Percentiles rank a stretch among this genome's conserved stretches.
Conservation (phyloP, 2,797 vertebrate genomes). For the Heterohyrax brucei region DNA sequence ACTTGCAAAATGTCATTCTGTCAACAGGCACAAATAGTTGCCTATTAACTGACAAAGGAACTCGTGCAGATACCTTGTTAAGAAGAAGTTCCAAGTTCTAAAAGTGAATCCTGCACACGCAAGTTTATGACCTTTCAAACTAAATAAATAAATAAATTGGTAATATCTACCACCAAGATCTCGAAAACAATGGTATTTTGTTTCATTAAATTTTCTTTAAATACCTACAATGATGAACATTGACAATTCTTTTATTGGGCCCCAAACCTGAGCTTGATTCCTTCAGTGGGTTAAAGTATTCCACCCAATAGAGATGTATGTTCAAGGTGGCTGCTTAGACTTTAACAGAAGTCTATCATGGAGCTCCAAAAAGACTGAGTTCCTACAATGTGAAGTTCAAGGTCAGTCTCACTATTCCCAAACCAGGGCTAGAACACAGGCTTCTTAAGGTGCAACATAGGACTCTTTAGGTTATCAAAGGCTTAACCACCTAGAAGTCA, state of each 20-base stretch:
- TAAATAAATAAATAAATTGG: conserved; percentile 54
- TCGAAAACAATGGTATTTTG: conserved; percentile 63
- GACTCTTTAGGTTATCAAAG: not conserved
- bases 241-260: not conserved
- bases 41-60: conserved; percentile 48
- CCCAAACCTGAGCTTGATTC: not conserved
- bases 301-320: not conserved
- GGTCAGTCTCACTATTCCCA: not conserved
- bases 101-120: conserved; percentile 56
- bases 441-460: not conserved
- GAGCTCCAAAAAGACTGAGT: conserved; percentile 45
- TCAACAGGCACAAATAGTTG: conserved; percentile 63
- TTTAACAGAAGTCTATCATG: not conserved
- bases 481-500: not conserved
- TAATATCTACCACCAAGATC: conserved; percentile 26
- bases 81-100: conserved; percentile 39
- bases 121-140: conserved; percentile 64
- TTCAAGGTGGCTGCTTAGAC: conserved; percentile 27
- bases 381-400: not conserved
- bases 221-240: not conserved
- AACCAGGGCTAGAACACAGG: not conserved
- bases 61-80: not conserved
- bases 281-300: not conserved
- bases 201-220: not conserved
- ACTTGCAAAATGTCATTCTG: conserved; percentile 70